Base-by-base conservation (phyloP, 2,797 vertebrate genomes). In the Cirrhinus mrigala region DNA sequence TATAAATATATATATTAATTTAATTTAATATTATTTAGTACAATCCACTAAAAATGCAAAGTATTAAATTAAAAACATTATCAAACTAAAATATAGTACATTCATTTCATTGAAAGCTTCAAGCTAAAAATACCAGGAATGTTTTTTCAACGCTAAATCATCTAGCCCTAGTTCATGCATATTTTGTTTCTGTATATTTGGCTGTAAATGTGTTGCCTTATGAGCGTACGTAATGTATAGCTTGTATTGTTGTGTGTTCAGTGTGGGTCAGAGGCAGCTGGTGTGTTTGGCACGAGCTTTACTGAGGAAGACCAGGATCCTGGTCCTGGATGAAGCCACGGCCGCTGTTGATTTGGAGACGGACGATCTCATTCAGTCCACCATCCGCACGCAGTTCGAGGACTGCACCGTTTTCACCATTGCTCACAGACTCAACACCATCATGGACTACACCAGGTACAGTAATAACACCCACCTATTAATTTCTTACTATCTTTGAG, bases 381-480 rank as follows among this genome's bases (percentile, higher is more conserved):
- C 97, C 60, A 98, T 99, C 22, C 94, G 97, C 87, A 98, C 95
- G 0, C 96, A 99, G 93, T 99, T 99, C 74, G 96, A 98, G 22
- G 93, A 94, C 94, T 98, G 97, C 93, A 99, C 98, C 0, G 97
- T 99, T 79, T 96, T 99, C 87, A 99, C 98, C 78, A 99, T 99
- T 4, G 98, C 98, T 0, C 98, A 99, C 91, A 95, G 98, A 84
- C 97, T 99, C 84, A 98, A 99, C 95, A 99, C 98, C 0, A 97
- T 99, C 91, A 97, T 99, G 97, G 98, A 99, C 91, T 99, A 99
- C 89, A 97, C 96, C 54, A 97, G 97, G 98, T 99, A 22, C 83
- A 46, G 10, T 46, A 10, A 46, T 46, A 46, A 46, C 44, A 46
- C 44, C 44, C 2, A 10, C 44, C 9, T 5, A 24, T n/a, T 4